Conservation (phyloP, 1,140 invertebrate genomes). For the Zaprionus gabonicus region DNA sequence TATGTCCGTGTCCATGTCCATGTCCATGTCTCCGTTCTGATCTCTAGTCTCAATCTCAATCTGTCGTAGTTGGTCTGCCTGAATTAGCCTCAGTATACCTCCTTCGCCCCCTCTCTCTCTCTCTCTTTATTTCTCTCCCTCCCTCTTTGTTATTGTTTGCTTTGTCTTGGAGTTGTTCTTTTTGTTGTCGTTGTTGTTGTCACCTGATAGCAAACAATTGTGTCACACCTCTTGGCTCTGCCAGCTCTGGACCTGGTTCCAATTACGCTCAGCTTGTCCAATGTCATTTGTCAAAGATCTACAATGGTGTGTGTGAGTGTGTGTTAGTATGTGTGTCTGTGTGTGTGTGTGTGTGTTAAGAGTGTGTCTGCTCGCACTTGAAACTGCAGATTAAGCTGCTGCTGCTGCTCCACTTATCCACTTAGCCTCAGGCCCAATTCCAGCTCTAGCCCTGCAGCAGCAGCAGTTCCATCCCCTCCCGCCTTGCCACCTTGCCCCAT, state of each 20-base stretch:
- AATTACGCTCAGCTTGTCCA: constrained; percentile 51
- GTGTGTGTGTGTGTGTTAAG: not conserved
- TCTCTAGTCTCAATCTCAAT: constrained; percentile 43
- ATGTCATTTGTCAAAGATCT: constrained; percentile 75
- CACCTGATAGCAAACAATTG: constrained; percentile 70
- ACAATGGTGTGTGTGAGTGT: not conserved
- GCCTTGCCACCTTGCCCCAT: not conserved
- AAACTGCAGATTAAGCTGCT: not conserved
- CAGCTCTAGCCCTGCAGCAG: constrained; percentile 13
- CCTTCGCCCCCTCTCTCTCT: constrained; percentile 19
- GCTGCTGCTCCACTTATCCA: constrained; percentile 13
- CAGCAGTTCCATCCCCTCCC: not conserved
- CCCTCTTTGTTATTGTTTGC: constrained; percentile 8
- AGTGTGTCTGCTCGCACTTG: constrained; percentile 10
- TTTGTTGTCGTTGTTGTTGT: constrained; percentile 40
- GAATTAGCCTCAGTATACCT: constrained; percentile 36
- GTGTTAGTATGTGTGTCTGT: not conserved
- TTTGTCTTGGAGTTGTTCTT: constrained; percentile 1
- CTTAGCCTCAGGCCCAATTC: constrained; percentile 24
- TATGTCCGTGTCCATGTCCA: constrained; percentile 74
- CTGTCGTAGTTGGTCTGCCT: constrained; percentile 43
- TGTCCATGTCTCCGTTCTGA: constrained; percentile 27
- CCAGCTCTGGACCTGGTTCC: constrained; percentile 45
- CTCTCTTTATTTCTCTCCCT: not conserved
- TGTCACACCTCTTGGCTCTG: constrained; percentile 63